These are phyloP conservation scores for Manduca sexta DNA, from an alignment of 1,140 invertebrate genomes.

Conservation along the genomic window DNA sequence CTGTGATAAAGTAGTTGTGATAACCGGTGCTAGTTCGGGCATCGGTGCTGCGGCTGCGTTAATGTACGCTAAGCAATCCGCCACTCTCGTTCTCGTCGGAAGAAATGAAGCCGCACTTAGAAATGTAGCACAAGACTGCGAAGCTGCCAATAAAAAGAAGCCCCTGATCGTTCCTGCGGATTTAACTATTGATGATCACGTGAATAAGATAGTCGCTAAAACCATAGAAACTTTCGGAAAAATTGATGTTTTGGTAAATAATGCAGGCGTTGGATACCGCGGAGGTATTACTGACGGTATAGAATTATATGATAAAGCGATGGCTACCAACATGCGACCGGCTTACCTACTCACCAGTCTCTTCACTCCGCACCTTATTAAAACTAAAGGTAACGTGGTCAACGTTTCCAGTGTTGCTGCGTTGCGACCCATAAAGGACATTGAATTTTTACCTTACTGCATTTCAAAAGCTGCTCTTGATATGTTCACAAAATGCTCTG, in stretches of 20 bases:
- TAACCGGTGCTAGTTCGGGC: conserved; percentile 85
- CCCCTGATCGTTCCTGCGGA: conserved; percentile 70
- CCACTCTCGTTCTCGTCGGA: conserved; percentile 78
- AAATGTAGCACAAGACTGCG: conserved; percentile 64
- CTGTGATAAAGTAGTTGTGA: conserved; percentile 75
- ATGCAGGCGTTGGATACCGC: conserved; percentile 79
- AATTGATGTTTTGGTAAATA: conserved; percentile 82
- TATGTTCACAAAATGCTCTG: conserved; percentile 82
- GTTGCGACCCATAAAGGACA: conserved; percentile 75
- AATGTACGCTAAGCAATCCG: conserved; percentile 79
- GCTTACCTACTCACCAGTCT: conserved; percentile 83
- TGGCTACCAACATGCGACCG: conserved; percentile 82
- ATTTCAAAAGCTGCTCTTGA: conserved; percentile 87
- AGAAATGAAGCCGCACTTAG: conserved; percentile 79
- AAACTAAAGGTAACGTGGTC: conserved; percentile 82
- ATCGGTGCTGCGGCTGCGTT: conserved; percentile 85
- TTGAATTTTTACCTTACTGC: conserved; percentile 78
- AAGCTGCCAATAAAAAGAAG: conserved; percentile 41
- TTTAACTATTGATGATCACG: conserved; percentile 78
- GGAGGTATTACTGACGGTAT: conserved; percentile 76
- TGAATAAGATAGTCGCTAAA: conserved; percentile 74
- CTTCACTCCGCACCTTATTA: conserved; percentile 80
- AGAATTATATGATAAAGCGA: conserved; percentile 81
- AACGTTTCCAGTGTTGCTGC: conserved; percentile 87
- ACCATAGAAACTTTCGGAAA: conserved; percentile 75